A percentile compares a stretch with the other conserved stretches of the same genome.
Conservation (phyloP, 2,888 invertebrate genomes). For the Torymus tubicola region DNA sequence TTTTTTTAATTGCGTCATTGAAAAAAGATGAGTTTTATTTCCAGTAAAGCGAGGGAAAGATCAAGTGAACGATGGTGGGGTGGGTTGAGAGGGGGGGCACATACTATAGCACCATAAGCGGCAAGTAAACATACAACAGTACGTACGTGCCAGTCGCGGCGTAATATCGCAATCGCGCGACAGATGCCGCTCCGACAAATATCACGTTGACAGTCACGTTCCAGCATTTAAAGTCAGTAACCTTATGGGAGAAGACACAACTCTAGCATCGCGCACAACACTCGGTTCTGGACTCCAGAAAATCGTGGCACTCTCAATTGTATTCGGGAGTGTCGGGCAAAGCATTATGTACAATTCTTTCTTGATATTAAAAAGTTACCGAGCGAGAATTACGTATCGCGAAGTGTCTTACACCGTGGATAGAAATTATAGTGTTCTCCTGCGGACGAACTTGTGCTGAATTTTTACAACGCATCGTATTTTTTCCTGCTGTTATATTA, state of each 20-base stretch:
- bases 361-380: constrained; percentile 21
- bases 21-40: constrained; percentile 22
- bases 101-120: too few species aligned
- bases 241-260: constrained; percentile 1
- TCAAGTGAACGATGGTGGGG: too few species aligned
- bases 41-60: too few species aligned
- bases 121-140: not conserved
- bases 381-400: constrained; percentile 13
- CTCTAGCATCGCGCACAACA: not conserved
- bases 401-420: constrained; percentile 21
- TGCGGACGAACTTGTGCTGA: not conserved
- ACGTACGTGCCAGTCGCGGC: constrained; percentile 5
- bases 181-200: constrained; percentile 49
- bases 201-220: not conserved
- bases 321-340: not conserved
- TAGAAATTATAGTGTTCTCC: not conserved
- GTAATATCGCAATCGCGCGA: constrained; percentile 7
- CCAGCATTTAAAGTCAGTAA: constrained; percentile 40
- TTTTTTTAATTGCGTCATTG: constrained; percentile 15
- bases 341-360: constrained; percentile 44
- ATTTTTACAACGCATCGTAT: not conserved
- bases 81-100: too few species aligned
- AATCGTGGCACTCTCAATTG: too few species aligned
- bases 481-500: constrained; percentile 6
- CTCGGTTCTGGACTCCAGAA: too few species aligned